Evolutionary conservation across 1,140 invertebrate species (phyloP), one percentile per base, ranked within the genome.

Genomic region (Cataglyphis hispanica): DNA sequence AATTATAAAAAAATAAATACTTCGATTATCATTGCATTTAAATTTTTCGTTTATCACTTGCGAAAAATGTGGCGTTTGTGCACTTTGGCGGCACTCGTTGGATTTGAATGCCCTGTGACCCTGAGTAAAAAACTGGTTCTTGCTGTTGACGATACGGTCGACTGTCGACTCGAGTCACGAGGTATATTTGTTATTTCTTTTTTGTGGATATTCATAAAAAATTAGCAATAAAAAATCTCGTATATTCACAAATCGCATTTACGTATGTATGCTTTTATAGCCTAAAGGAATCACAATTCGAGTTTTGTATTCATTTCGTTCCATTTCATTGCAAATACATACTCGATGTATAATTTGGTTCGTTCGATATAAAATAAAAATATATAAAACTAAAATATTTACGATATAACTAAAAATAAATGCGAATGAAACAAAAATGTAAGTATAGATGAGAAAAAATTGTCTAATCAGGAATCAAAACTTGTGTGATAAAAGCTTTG

Each of bases 81-180:
- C 61, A 53, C n/a, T n/a, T 86, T 60, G 27, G 56, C 43, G 19
- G 34, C n/a, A 56, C 46, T 67, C 70, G 64, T 53, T 66, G 72
- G 61, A 86, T 91, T 89, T 86, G 69, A 87, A 86, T 85, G 56
- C 75, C 66, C 40, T 22, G 37, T 66, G 60, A 87, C 64, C 80
- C 72, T 80, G 75, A 16, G 63, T 43, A 66, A 90, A 64, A 85
- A 69, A 84, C 53, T 86, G 58, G 86, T 84, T 84, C 27, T 56
- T 34, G 43, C 1, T 25, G 50, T n/a, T 81, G 50, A 80, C 60
- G 58, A 31, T 34, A 16, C n/a, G 60, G 40, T 72, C 25, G 58
- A 11, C 46, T 31, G 60, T 64, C 34, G 25, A 7, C 27, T 56
- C 80, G 66, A 34, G 61, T 58, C 46, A 19, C 74, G 46, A n/a